phyloP scores from a whole-genome alignment of 2,113 vertebrate species.

The Etheostoma cragini region DNA sequence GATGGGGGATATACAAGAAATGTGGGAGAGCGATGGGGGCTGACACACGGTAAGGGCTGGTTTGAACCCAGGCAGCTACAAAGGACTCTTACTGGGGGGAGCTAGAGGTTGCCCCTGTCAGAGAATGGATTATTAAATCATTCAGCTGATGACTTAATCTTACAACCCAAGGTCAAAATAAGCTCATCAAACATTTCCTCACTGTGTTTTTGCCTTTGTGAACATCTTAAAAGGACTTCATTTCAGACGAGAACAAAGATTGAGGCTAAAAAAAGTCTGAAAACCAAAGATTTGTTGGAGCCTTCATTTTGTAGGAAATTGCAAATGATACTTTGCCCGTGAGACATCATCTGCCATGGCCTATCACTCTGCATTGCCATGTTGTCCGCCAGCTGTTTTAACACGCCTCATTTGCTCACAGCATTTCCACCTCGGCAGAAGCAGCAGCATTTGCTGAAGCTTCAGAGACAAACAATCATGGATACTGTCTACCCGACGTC shows the following conservation, averaged over 20 bases:
- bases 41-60: too few relatives aligned
- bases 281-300: constrained; percentile 52
- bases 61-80: too few relatives aligned
- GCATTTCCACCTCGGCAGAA: constrained; percentile 66
- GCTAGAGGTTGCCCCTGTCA: background rate
- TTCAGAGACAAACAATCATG: constrained; percentile 47
- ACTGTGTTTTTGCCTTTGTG: background rate
- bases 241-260: constrained; percentile 2
- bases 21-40: too few relatives aligned
- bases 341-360: constrained; percentile 74
- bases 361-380: constrained; percentile 67
- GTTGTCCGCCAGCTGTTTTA: constrained; percentile 79
- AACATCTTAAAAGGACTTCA: constrained; percentile 17
- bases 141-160: constrained; percentile 4
- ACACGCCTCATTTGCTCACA: constrained; percentile 78
- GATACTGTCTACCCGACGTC: constrained; percentile 27
- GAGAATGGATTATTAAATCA: background rate
- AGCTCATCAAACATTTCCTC: background rate
- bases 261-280: constrained; percentile 25
- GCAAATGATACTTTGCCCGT: constrained; percentile 69
- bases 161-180: background rate
- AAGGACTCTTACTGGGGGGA: too few relatives aligned
- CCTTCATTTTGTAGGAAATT: constrained; percentile 63
- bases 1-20: too few relatives aligned
- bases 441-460: constrained; percentile 54